These are phyloP conservation scores for Drosophila tanythrix DNA, from an alignment of 2,888 invertebrate genomes.

Conservation along the genomic window DNA sequence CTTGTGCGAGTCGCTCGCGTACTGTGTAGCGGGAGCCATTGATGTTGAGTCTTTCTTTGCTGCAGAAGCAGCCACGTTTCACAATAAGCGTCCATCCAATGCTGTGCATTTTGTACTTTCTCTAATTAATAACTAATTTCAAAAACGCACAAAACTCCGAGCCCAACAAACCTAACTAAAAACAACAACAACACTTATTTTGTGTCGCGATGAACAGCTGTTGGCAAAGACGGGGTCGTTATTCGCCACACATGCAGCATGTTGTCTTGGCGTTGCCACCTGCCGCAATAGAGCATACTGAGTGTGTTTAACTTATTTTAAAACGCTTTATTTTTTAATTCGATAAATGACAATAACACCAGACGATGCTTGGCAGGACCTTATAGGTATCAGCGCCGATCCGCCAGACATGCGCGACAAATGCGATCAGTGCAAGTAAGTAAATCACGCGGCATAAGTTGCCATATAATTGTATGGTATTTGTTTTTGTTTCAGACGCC, in stretches of 20 bases:
- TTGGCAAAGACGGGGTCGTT: constrained; percentile 45
- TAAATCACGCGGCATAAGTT: not conserved
- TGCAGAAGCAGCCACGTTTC: constrained; percentile 91
- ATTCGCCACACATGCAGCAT: constrained; percentile 31
- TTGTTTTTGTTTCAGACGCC: constrained; percentile 88
- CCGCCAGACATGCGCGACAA: constrained; percentile 89
- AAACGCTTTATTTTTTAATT: constrained; percentile 27
- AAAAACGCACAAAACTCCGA: constrained; percentile 50
- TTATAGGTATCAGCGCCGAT: constrained; percentile 90
- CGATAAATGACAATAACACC: constrained; percentile 48
- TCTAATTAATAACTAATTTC: constrained; percentile 49
- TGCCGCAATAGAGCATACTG: not conserved
- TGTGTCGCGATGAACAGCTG: constrained; percentile 49
- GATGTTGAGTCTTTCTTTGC: constrained; percentile 89
- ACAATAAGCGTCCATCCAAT: constrained; percentile 89
- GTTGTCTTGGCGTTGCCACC: constrained; percentile 58
- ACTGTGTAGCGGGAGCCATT: constrained; percentile 90
- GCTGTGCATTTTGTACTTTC: constrained; percentile 87
- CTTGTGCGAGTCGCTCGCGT: constrained; percentile 90
- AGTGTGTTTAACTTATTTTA: constrained; percentile 21
- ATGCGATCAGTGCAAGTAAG: constrained; percentile 90
- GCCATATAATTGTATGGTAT: constrained; percentile 12
- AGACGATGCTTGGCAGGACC: constrained; percentile 88
- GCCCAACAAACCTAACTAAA: constrained; percentile 60
- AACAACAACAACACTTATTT: constrained; percentile 42